phyloP scores from a whole-genome alignment of 2,797 vertebrate genomes.

The Gymnoscopelus microlampas region DNA sequence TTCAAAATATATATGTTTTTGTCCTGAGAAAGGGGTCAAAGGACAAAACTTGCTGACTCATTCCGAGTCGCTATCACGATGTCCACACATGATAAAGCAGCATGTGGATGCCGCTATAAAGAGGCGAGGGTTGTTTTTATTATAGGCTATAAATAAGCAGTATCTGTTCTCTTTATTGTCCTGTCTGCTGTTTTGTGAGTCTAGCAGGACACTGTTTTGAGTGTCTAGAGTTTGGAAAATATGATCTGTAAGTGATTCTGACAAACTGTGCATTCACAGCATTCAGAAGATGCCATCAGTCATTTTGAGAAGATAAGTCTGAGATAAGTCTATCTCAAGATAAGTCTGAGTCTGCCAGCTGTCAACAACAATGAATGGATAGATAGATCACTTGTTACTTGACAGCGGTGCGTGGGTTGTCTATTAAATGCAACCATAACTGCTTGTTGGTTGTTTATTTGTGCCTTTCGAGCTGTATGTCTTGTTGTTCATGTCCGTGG shows the following conservation, averaged over 20 bases:
- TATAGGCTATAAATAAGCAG: slow-evolving; percentile 28
- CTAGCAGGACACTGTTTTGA: too few species aligned
- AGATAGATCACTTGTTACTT: too few species aligned
- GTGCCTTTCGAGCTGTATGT: background rate
- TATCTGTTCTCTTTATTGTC: background rate
- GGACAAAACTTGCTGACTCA: slow-evolving; percentile 12
- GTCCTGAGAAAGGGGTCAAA: background rate
- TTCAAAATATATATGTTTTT: background rate
- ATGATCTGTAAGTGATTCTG: background rate
- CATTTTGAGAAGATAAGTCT: too few species aligned
- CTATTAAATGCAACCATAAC: too few species aligned
- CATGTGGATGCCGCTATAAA: slow-evolving; percentile 9
- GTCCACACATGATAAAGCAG: slow-evolving; percentile 14
- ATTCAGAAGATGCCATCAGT: too few species aligned
- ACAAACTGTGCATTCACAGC: too few species aligned
- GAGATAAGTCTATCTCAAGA: too few species aligned
- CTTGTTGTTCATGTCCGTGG: too few species aligned
- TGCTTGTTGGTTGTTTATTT: background rate
- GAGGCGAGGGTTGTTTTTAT: slow-evolving; percentile 28
- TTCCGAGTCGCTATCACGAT: slow-evolving; percentile 28
- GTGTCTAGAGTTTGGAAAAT: background rate
- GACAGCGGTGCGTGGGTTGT: too few species aligned
- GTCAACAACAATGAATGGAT: too few species aligned
- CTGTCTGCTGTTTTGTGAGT: background rate
- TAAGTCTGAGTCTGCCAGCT: too few species aligned